Evolutionary conservation across 2,797 vertebrate species (phyloP).

Genomic region (Todus mexicanus): DNA sequence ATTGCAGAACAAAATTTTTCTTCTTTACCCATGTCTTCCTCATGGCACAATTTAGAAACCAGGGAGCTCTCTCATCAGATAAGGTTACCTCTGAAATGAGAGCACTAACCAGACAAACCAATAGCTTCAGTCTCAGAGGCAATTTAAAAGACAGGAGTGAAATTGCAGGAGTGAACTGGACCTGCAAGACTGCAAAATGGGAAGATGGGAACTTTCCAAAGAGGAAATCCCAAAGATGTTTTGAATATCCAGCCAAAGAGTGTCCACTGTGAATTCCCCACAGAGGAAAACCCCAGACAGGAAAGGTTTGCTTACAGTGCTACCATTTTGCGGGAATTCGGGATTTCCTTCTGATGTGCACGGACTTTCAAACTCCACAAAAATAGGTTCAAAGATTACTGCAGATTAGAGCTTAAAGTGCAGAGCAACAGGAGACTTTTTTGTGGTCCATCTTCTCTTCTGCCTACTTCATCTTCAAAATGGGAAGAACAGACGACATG

Average conservation of each 20-base stretch:
- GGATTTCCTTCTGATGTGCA: background rate
- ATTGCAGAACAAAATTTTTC: background rate
- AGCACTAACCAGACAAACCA: background rate
- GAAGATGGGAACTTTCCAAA: slow-evolving; percentile 24
- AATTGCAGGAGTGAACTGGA: background rate
- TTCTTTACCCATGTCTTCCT: background rate
- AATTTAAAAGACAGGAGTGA: slow-evolving; percentile 6
- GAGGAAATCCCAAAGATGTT: slow-evolving; percentile 42
- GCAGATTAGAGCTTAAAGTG: background rate
- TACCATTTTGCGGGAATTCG: background rate
- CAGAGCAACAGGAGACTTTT: background rate
- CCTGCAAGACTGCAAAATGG: background rate
- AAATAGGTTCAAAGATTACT: background rate
- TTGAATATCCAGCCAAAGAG: background rate
- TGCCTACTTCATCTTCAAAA: background rate
- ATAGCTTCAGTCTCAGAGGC: background rate
- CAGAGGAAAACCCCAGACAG: slow-evolving; percentile 6
- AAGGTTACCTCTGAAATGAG: slow-evolving; percentile 21
- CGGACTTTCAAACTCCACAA: background rate
- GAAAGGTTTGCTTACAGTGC: background rate
- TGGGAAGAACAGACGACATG: background rate
- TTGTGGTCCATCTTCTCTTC: background rate
- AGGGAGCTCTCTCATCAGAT: slow-evolving; percentile 10
- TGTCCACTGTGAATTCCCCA: background rate
- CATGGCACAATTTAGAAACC: background rate